phyloP scores from a whole-genome alignment of 2,797 vertebrate genomes.

The Phoeniculus purpureus region DNA sequence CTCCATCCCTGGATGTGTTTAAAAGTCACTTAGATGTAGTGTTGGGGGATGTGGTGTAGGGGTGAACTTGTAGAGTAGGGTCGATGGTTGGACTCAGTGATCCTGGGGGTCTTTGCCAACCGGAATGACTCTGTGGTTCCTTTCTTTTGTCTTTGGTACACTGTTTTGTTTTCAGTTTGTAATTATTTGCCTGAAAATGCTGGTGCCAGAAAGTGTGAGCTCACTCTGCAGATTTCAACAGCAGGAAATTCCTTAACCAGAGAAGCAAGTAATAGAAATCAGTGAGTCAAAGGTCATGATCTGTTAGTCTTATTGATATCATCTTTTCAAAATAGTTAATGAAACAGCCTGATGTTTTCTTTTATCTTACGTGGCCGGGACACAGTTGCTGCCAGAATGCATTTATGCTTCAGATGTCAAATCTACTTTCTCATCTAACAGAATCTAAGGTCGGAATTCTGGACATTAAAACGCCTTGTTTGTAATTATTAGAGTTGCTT shows the following conservation, averaged over 20 bases:
- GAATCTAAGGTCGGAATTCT: neutral
- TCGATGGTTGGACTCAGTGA: too few species aligned
- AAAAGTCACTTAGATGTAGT: too few species aligned
- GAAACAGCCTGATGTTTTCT: neutral
- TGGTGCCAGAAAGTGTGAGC: neutral
- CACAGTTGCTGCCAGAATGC: neutral
- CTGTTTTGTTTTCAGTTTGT: neutral
- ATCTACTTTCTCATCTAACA: neutral
- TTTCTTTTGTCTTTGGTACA: neutral
- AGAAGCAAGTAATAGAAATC: constrained; percentile 1
- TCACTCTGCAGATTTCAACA: neutral
- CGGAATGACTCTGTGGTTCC: too few species aligned
- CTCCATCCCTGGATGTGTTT: too few species aligned
- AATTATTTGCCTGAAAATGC: neutral
- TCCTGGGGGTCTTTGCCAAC: too few species aligned
- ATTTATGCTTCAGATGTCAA: neutral
- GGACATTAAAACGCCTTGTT: neutral
- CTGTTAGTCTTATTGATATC: neutral
- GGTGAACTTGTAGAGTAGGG: too few species aligned
- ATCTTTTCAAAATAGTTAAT: neutral
- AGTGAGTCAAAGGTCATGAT: neutral
- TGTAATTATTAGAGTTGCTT: neutral
- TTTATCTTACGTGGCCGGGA: neutral
- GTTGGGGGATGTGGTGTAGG: too few species aligned
- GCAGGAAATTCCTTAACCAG: neutral